Evolutionary conservation across 2,113 vertebrate species (phyloP).

Genomic region (Odocoileus virginianus): DNA sequence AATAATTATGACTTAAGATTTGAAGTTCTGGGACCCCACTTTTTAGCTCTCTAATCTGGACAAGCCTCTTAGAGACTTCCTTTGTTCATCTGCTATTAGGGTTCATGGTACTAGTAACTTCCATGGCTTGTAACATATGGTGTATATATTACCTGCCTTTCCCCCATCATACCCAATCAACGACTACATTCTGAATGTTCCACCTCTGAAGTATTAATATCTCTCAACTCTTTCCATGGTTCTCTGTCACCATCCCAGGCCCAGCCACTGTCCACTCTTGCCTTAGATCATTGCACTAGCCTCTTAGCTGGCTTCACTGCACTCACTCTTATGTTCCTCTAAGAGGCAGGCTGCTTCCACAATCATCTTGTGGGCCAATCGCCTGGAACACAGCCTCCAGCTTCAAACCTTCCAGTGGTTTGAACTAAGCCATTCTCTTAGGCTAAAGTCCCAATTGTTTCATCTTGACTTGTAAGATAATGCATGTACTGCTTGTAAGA

Average conservation of each 20-base stretch:
- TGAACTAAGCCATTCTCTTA: neutral
- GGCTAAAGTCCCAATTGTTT: neutral
- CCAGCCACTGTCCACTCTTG: neutral
- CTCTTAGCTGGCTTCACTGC: neutral
- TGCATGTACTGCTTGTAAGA: rapidly evolving
- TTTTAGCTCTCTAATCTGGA: neutral
- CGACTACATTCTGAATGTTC: neutral
- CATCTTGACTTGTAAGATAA: neutral
- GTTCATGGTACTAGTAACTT: neutral
- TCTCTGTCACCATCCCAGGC: neutral
- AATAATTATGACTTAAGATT: neutral
- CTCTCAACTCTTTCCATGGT: neutral
- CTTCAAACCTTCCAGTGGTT: neutral
- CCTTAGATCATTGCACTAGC: neutral
- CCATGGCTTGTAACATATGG: neutral
- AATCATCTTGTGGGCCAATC: neutral
- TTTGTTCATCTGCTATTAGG: neutral
- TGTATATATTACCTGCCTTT: neutral
- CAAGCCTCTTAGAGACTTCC: neutral
- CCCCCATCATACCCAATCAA: neutral
- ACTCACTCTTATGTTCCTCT: neutral
- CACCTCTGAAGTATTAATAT: neutral
- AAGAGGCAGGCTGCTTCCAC: neutral
- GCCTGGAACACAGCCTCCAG: neutral
- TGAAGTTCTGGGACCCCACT: neutral